Percentiles rank a stretch among this genome's conserved stretches.
Conservation (phyloP, 2,113 vertebrate species). For the Dasyprocta punctata region DNA sequence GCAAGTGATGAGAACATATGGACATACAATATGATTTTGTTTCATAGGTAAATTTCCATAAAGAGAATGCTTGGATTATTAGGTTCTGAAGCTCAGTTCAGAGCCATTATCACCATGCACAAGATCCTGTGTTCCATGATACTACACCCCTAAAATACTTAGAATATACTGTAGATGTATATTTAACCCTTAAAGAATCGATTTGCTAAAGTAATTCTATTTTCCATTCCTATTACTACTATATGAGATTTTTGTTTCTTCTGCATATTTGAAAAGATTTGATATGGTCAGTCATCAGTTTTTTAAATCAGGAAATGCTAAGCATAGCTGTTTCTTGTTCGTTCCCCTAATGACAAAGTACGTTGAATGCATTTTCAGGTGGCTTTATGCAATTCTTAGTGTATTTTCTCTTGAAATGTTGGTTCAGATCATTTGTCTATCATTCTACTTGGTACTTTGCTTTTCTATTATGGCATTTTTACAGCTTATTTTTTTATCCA, state of each 20-base stretch:
- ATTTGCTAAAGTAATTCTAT: not conserved
- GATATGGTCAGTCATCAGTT: not conserved
- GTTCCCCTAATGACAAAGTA: not conserved
- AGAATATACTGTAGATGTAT: not conserved
- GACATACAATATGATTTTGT: not conserved
- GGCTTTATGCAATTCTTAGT: not conserved
- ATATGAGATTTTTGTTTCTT: not conserved
- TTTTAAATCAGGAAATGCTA: not conserved
- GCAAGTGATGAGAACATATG: too few relatives aligned
- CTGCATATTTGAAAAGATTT: not conserved
- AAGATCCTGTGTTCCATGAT: not conserved
- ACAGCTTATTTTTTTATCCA: not conserved
- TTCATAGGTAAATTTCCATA: not conserved
- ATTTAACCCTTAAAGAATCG: not conserved
- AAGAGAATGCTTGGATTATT: too few relatives aligned
- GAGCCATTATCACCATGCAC: not conserved
- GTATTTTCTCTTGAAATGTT: not conserved
- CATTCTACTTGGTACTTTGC: not conserved
- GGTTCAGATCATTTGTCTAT: not conserved
- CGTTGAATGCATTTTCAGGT: not conserved
- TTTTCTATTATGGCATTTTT: not conserved
- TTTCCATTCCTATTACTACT: not conserved
- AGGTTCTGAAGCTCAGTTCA: rapidly evolving
- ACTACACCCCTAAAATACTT: not conserved
- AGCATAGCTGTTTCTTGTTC: not conserved